Evolutionary conservation across 2,113 vertebrate genomes (phyloP).

Genomic region (Marmota monax): DNA sequence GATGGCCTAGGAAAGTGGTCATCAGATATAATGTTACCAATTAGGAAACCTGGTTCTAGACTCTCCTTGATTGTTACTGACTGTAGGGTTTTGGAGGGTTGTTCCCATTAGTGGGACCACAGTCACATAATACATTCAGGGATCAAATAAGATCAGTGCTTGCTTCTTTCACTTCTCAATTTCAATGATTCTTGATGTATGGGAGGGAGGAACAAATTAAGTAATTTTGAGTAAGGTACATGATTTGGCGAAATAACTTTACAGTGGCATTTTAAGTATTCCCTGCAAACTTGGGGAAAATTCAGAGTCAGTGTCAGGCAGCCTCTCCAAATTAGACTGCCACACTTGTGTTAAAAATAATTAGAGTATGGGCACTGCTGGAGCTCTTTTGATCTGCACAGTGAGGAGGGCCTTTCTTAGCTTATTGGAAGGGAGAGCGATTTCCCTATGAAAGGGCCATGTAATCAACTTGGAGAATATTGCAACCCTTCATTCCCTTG

Average conservation of each 20-base stretch:
- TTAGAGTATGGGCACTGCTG: slow-evolving; percentile 41
- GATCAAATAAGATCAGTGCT: background rate
- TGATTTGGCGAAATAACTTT: slow-evolving; percentile 22
- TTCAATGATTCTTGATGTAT: background rate
- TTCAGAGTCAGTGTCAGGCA: background rate
- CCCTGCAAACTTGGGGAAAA: slow-evolving; percentile 24
- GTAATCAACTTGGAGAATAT: slow-evolving; percentile 8
- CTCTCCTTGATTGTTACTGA: background rate
- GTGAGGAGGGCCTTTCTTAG: background rate
- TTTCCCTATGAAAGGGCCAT: slow-evolving; percentile 53
- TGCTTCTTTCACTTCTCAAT: background rate
- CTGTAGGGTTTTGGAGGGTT: background rate
- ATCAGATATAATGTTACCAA: background rate
- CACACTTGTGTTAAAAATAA: slow-evolving; percentile 15
- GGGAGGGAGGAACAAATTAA: background rate
- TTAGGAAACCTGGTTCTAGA: background rate
- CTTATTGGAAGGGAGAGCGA: background rate
- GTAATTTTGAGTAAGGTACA: background rate
- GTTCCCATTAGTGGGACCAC: background rate
- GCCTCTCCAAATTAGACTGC: slow-evolving; percentile 12
- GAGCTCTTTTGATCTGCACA: background rate
- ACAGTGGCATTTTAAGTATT: background rate
- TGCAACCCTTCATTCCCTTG: background rate
- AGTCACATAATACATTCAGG: background rate
- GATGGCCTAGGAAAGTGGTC: background rate